These are phyloP conservation scores for Nysson spinosus DNA, from an alignment of 2,888 invertebrate genomes.

Conservation along the genomic window DNA sequence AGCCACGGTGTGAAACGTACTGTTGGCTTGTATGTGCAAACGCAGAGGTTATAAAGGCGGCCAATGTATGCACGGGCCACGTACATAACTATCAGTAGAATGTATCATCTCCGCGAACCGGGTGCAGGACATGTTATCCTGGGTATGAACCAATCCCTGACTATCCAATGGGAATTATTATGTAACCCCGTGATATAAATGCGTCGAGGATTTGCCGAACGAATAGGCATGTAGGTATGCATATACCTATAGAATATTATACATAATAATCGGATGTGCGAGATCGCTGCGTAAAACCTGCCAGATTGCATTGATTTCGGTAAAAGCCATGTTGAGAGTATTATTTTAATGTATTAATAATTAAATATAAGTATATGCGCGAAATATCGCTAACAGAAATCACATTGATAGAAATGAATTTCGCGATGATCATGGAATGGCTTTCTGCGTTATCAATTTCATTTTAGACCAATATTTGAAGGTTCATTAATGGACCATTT, in stretches of 20 bases:
- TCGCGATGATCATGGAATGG: not conserved
- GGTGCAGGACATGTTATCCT: slow-evolving; percentile 61
- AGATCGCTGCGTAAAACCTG: slow-evolving; percentile 6
- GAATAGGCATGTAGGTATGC: not conserved
- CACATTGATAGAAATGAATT: too few relatives aligned
- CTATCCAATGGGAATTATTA: slow-evolving; percentile 66
- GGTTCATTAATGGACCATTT: not conserved
- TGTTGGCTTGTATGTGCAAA: slow-evolving; percentile 50
- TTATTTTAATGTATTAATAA: slow-evolving; percentile 10
- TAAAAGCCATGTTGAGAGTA: not conserved
- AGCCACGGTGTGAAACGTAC: slow-evolving; percentile 50
- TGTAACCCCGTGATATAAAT: slow-evolving; percentile 62
- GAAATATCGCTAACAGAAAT: too few relatives aligned
- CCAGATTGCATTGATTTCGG: slow-evolving; percentile 10
- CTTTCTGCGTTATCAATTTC: not conserved
- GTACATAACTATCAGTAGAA: slow-evolving; percentile 61
- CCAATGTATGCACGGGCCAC: slow-evolving; percentile 51
- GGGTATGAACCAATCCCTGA: slow-evolving; percentile 56
- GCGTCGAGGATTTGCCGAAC: slow-evolving; percentile 51
- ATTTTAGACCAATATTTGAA: not conserved
- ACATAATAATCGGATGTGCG: slow-evolving; percentile 19
- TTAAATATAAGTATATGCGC: too few relatives aligned
- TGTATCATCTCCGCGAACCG: slow-evolving; percentile 61
- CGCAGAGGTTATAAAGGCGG: slow-evolving; percentile 52
- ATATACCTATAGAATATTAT: slow-evolving; percentile 11